These are phyloP conservation scores for Mandrillus leucophaeus DNA, from an alignment of 2,113 vertebrate genomes.

Conservation along the genomic window DNA sequence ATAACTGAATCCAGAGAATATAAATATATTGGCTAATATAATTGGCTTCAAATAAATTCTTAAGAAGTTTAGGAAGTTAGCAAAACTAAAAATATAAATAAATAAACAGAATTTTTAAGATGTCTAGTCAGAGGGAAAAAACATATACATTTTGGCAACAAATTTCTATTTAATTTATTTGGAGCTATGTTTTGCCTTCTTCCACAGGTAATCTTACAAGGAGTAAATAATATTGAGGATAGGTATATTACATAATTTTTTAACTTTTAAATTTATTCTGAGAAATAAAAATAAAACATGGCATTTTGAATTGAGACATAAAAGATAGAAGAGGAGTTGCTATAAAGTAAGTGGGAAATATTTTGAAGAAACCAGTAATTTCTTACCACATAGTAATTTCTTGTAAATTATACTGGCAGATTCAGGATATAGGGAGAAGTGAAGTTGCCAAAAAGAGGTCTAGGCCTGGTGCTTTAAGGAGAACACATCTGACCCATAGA, in stretches of 20 bases:
- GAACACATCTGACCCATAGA: accelerated
- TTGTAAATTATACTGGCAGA: not conserved
- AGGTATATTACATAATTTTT: not conserved
- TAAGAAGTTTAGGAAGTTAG: too few species aligned
- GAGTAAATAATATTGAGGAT: not conserved
- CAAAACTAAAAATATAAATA: too few species aligned
- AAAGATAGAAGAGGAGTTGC: not conserved
- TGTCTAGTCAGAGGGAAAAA: not conserved
- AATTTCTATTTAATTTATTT: not conserved
- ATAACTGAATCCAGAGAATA: not conserved
- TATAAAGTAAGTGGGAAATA: not conserved
- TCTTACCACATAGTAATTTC: not conserved
- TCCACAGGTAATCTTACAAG: not conserved
- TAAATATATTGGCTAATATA: not conserved
- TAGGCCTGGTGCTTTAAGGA: not conserved
- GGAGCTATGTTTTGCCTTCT: not conserved
- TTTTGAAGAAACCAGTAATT: not conserved
- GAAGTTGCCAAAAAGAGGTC: not conserved
- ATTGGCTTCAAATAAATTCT: too few species aligned
- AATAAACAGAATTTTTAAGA: not conserved
- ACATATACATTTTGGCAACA: not conserved
- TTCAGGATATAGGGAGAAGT: not conserved
- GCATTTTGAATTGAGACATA: not conserved
- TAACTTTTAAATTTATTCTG: not conserved
- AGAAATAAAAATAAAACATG: not conserved